Evolutionary conservation across 2,113 vertebrate genomes (phyloP), one percentile per base, ranked within the genome.

Genomic region (Percopsis transmontana): DNA sequence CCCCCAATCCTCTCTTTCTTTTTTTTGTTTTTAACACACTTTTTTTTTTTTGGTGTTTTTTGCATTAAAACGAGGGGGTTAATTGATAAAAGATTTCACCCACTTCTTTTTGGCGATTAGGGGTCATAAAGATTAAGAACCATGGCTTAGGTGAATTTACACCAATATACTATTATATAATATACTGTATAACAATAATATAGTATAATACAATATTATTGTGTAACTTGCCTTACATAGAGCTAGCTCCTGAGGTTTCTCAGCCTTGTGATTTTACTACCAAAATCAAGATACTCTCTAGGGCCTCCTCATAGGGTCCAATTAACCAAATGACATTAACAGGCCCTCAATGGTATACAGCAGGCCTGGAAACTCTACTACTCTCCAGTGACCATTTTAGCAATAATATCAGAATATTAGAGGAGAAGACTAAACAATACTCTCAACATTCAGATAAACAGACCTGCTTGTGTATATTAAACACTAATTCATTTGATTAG

Each of bases 281-380:
- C 68, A n/a, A 73, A 56, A 62, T 56, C 5, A 59, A 42, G 62
- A 72, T 16, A 15, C 55, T 69, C 65, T 33, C 5, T 23, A 51
- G 53, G n/a, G 42, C 42, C 38, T 56, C 54, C 54, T 65, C 78
- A 70, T 58, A 33, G 82, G 78, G 82, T 27, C 68, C 74, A 84
- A 79, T 84, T 85, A 85, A 39, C 14, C 18, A 13, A 21, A 68
- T 38, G 40, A 20, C 42, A 42, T 65, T 47, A 65, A 52, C 21
- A 47, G 57, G 20, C 27, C 38, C 57, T 40, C 16, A 9, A 67
- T 10, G 33, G 24, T 20, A 20, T 27, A 5, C 18, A 69, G 38
- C 40, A 51, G 51, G 27, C 53, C 47, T 70, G 39, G 47, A 5
- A 56, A 69, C n/a, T 55, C 48, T 65, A 23, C 33, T 42, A 23